Evolutionary conservation across 37 sponge, comb jelly and placozoan species (phyloP).

Genomic region (Oscarella lobularis): DNA sequence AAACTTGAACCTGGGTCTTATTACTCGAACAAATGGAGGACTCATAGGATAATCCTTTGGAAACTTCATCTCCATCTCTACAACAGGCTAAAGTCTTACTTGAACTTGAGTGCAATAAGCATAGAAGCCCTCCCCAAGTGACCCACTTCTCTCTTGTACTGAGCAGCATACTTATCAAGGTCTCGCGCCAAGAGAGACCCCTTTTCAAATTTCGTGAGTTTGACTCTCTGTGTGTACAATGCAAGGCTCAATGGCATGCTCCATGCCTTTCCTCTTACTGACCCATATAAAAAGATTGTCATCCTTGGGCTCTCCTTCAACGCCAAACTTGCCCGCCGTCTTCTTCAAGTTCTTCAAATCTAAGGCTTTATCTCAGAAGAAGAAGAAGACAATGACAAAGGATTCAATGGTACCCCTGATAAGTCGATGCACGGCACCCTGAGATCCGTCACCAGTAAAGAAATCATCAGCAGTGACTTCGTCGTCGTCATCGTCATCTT

Average conservation of each 20-base stretch:
- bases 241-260: not conserved
- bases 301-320: not conserved
- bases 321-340: not conserved
- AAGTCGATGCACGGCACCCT: constrained; percentile 60
- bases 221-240: constrained; percentile 53
- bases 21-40: constrained; percentile 67
- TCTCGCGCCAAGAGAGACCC: constrained; percentile 24
- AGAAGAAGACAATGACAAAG: too few relatives aligned
- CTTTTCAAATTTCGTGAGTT: constrained; percentile 51
- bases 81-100: constrained; percentile 55
- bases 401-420: constrained; percentile 64
- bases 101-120: not conserved
- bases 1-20: constrained; percentile 62
- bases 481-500: constrained; percentile 5
- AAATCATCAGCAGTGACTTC: constrained; percentile 45
- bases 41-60: constrained; percentile 81
- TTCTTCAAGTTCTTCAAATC: not conserved
- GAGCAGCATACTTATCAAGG: constrained; percentile 33
- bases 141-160: constrained; percentile 30
- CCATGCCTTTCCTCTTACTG: not conserved
- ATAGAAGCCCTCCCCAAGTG: not conserved
- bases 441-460: constrained; percentile 68
- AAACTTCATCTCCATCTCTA: constrained; percentile 67
- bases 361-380: too few relatives aligned
- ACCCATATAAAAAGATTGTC: not conserved